A percentile compares a stretch with the other conserved stretches of the same genome.
These are phyloP conservation scores for Platysternon megacephalum DNA, from an alignment of 2,113 vertebrate species.

Conservation along the genomic window DNA sequence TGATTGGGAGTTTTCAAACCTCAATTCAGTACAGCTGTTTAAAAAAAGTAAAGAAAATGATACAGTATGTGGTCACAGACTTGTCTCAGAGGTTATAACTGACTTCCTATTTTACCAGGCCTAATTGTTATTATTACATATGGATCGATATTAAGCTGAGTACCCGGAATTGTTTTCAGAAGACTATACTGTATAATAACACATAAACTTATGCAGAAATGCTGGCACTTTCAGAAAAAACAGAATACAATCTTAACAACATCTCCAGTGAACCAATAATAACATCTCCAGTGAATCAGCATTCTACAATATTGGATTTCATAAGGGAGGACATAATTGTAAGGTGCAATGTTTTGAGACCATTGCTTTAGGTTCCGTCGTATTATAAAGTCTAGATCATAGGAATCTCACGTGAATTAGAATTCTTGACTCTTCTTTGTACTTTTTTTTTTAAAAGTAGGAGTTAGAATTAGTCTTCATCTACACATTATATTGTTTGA, in stretches of 20 bases:
- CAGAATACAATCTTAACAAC: neutral
- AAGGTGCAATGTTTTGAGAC: neutral
- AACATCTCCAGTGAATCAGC: neutral
- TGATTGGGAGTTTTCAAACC: neutral
- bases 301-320: neutral
- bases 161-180: accelerated
- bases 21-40: neutral
- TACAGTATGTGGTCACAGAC: accelerated
- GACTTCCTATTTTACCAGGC: neutral
- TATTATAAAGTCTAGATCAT: neutral
- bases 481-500: neutral
- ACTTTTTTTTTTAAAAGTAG: neutral
- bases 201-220: neutral
- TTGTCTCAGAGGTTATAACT: neutral
- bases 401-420: neutral
- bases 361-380: neutral
- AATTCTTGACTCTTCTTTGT: neutral
- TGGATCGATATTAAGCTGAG: accelerated
- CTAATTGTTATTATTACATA: neutral
- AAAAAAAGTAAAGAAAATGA: neutral
- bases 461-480: neutral
- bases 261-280: neutral
- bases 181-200: accelerated
- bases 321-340: neutral
- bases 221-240: accelerated